Conservation (phyloP, 2,797 vertebrate species). For the Tragopan temminckii region DNA sequence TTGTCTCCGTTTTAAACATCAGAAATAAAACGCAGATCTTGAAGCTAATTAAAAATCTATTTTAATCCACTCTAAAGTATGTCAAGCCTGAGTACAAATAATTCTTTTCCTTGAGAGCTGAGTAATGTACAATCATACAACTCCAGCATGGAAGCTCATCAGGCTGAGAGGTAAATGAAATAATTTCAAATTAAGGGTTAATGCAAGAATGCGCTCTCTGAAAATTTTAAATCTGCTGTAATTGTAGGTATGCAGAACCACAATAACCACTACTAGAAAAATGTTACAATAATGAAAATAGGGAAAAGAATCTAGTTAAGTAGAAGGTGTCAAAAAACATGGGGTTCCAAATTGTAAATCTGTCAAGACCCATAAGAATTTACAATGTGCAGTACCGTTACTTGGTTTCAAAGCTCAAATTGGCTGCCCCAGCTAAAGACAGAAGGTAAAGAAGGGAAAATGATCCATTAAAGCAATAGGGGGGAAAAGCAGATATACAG, state of each 20-base stretch:
- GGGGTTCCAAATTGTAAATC: neutral
- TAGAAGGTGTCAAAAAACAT: neutral
- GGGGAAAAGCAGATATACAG: no score
- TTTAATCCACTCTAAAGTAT: neutral
- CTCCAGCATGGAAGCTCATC: neutral
- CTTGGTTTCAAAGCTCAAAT: neutral
- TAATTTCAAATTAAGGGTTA: neutral
- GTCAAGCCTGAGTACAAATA: neutral
- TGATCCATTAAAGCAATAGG: neutral
- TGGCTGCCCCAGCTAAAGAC: neutral
- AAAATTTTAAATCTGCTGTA: neutral
- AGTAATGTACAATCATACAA: neutral
- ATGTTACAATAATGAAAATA: neutral
- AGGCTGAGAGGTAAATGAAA: neutral
- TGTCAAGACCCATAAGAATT: neutral
- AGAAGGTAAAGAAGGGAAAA: neutral
- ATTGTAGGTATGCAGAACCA: neutral
- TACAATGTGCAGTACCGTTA: neutral
- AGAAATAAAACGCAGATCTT: slow-evolving; percentile 26
- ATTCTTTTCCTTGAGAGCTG: neutral
- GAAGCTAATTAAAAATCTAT: slow-evolving; percentile 20
- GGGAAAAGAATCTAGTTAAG: neutral
- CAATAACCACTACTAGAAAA: slow-evolving; percentile 3
- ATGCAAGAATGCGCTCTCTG: neutral
- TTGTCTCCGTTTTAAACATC: slow-evolving; percentile 9